Evolutionary conservation across 35 echinoderm and acorn worm species (phyloP).

Genomic region (Hemicentrotus pulcherrimus): DNA sequence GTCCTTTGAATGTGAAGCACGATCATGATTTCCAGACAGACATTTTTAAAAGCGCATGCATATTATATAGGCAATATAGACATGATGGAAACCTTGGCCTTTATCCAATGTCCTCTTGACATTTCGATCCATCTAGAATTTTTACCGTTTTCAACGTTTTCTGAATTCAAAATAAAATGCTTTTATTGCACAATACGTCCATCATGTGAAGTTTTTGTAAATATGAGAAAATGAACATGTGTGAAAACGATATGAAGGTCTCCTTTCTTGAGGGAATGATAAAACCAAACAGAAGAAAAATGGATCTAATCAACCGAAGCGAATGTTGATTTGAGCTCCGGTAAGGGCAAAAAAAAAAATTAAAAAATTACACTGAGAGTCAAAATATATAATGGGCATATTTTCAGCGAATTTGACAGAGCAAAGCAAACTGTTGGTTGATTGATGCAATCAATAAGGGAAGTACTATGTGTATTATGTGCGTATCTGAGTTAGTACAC

Average conservation of each 20-base stretch:
- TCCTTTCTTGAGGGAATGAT: not conserved
- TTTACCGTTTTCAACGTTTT: not conserved
- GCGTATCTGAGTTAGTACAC: too few relatives aligned
- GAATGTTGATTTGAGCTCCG: too few relatives aligned
- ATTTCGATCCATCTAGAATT: not conserved
- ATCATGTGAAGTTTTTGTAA: not conserved
- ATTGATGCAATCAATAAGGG: too few relatives aligned
- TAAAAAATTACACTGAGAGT: too few relatives aligned
- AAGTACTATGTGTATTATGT: too few relatives aligned
- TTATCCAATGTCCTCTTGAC: not conserved
- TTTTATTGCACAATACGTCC: not conserved
- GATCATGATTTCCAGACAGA: not conserved
- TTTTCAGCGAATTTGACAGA: too few relatives aligned
- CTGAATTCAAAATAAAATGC: not conserved
- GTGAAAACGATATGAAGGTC: not conserved
- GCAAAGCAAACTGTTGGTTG: too few relatives aligned
- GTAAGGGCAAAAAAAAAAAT: too few relatives aligned
- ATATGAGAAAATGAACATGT: not conserved
- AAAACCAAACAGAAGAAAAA: not conserved
- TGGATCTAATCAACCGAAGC: too few relatives aligned
- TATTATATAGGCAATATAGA: not conserved
- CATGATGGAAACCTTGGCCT: not conserved
- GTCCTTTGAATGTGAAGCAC: not conserved
- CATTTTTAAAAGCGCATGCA: not conserved
- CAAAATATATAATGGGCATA: too few relatives aligned